phyloP scores from a whole-genome alignment of 2,888 invertebrate genomes.

The Cantharis rufa region DNA sequence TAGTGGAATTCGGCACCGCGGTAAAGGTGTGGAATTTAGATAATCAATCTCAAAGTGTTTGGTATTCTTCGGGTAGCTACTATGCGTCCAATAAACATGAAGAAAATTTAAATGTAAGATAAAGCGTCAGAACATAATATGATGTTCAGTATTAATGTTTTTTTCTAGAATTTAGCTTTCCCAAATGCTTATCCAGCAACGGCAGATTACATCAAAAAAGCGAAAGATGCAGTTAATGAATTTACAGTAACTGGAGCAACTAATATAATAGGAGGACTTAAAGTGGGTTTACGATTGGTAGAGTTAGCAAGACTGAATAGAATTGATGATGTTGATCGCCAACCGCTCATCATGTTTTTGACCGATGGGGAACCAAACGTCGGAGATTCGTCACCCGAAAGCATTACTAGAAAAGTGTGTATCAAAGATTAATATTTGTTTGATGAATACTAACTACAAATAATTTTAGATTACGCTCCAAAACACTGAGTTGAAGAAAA shows the following conservation, averaged over 20 bases:
- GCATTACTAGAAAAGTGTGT: background rate
- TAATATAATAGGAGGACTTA: conserved; percentile 69
- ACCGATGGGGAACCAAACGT: conserved; percentile 71
- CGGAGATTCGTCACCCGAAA: conserved; percentile 59
- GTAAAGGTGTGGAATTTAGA: conserved; percentile 60
- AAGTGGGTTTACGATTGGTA: conserved; percentile 55
- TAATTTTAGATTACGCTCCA: conserved; percentile 52
- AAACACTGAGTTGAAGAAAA: conserved; percentile 54
- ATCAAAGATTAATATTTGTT: background rate
- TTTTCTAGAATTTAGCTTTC: conserved; percentile 43
- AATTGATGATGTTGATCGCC: conserved; percentile 49
- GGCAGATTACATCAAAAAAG: conserved; percentile 62
- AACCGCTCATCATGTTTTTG: conserved; percentile 68
- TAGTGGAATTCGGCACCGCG: conserved; percentile 67
- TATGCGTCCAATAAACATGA: conserved; percentile 34
- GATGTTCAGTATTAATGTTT: background rate
- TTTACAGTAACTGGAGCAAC: conserved; percentile 66
- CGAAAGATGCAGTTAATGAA: conserved; percentile 62
- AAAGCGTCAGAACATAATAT: background rate
- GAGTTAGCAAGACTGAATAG: conserved; percentile 37
- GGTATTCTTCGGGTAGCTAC: conserved; percentile 36
- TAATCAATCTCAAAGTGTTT: conserved; percentile 52
- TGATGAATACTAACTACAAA: background rate
- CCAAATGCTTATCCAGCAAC: conserved; percentile 61
- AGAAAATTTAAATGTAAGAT: conserved; percentile 6